Percentiles rank a stretch among this genome's conserved stretches.
These are phyloP conservation scores for Orcinus orca DNA, from an alignment of 2,113 vertebrate species.

Conservation along the genomic window DNA sequence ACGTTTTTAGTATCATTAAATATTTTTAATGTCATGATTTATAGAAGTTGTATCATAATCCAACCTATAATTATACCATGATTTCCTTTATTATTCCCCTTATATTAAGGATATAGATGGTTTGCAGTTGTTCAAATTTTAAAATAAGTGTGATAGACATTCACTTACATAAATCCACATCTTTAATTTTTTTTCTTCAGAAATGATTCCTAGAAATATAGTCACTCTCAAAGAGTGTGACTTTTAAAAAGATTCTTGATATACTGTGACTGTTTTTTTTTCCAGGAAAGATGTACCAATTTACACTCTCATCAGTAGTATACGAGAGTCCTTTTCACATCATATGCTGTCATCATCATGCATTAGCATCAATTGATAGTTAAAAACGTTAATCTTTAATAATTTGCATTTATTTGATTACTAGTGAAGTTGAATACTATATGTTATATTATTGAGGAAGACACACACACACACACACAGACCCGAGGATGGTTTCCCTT, in stretches of 20 bases:
- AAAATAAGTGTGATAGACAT: not conserved
- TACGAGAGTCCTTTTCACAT: not conserved
- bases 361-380: not conserved
- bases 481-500: not conserved
- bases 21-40: not conserved
- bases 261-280: not conserved
- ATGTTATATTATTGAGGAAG: not conserved
- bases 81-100: not conserved
- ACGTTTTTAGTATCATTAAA: not conserved
- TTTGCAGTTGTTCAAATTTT: not conserved
- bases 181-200: not conserved
- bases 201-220: constrained; percentile 11
- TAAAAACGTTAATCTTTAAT: constrained; percentile 24
- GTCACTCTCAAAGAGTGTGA: not conserved
- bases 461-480: not conserved
- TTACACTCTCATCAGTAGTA: not conserved
- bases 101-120: not conserved
- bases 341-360: not conserved
- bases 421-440: not conserved
- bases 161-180: not conserved
- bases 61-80: not conserved
- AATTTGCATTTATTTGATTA: constrained; percentile 30
- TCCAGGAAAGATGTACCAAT: not conserved
- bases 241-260: not conserved
- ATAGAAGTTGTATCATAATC: not conserved